A percentile compares a stretch with the other conserved stretches of the same genome.
phyloP scores from a whole-genome alignment of 2,797 vertebrate genomes.

The Dicrostonyx torquatus region DNA sequence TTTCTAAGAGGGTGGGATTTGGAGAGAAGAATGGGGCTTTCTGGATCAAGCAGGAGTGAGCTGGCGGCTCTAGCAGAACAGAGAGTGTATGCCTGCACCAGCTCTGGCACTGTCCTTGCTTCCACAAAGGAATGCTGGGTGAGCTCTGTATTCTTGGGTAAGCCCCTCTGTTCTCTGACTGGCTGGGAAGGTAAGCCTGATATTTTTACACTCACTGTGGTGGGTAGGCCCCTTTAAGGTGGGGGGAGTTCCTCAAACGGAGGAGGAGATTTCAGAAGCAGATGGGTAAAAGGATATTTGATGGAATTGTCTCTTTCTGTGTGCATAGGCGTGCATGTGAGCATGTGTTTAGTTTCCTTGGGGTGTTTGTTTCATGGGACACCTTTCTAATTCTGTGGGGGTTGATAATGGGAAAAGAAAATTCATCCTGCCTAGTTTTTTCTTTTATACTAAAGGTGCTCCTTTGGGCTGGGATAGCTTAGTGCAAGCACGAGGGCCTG shows the following conservation, averaged over 20 bases:
- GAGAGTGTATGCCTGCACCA: not conserved
- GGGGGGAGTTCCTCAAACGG: not conserved
- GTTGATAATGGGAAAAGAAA: not conserved
- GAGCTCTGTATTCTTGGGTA: not conserved
- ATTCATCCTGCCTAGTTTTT: conserved; percentile 11
- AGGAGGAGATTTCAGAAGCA: not conserved
- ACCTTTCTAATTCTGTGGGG: conserved; percentile 43
- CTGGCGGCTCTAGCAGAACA: not conserved
- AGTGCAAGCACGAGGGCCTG: not conserved
- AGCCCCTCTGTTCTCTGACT: conserved; percentile 19
- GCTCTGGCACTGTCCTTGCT: not conserved
- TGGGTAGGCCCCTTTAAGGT: not conserved
- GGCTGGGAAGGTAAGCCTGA: not conserved
- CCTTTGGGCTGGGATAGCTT: not conserved
- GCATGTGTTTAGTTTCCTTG: not conserved
- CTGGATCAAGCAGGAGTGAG: not conserved
- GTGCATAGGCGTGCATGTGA: accelerated
- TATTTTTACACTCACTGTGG: not conserved
- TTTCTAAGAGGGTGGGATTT: not conserved
- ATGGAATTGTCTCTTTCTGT: not conserved
- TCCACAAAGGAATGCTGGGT: not conserved
- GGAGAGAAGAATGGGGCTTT: not conserved
- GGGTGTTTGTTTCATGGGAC: not conserved
- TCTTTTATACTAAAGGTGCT: conserved; percentile 13
- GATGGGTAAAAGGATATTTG: not conserved